A percentile compares a stretch with the other conserved stretches of the same genome.
phyloP scores from a whole-genome alignment of 2,888 invertebrate genomes.

The Zygaena filipendulae region DNA sequence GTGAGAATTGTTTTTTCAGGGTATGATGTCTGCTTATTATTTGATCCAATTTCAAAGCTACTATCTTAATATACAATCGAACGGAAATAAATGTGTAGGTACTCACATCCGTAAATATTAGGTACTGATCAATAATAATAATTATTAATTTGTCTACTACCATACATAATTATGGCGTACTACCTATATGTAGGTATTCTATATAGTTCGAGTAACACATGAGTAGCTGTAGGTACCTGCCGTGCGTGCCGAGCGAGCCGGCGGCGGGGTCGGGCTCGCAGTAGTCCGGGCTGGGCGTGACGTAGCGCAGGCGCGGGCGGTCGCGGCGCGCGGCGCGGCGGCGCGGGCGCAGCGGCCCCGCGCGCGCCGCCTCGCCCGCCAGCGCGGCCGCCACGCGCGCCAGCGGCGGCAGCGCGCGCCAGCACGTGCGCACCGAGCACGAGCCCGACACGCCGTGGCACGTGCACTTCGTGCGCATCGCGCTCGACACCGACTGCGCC shows the following conservation, averaged over 20 bases:
- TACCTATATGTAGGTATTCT: too few species aligned
- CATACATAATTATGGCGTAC: too few species aligned
- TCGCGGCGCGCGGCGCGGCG: conserved; percentile 42
- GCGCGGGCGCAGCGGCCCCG: conserved; percentile 41
- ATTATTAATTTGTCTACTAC: too few species aligned
- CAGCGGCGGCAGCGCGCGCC: conserved; percentile 76
- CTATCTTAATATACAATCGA: too few species aligned
- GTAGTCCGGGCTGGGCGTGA: conserved; percentile 85
- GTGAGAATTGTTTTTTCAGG: too few species aligned
- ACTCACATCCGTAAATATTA: too few species aligned
- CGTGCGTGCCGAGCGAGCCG: conserved; percentile 81
- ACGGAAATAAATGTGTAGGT: too few species aligned
- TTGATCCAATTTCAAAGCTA: too few species aligned
- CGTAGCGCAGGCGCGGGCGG: conserved; percentile 75
- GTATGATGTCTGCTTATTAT: too few species aligned
- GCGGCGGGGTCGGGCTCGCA: conserved; percentile 78
- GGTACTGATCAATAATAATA: too few species aligned
- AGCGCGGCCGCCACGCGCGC: conserved; percentile 70
- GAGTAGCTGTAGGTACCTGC: too few species aligned
- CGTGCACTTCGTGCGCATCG: conserved; percentile 75
- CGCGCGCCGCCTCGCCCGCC: conserved; percentile 46
- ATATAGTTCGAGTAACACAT: too few species aligned
- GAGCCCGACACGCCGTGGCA: conserved; percentile 89
- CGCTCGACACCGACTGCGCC: conserved; percentile 67
- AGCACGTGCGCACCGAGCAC: conserved; percentile 84